Evolutionary conservation across 1,140 invertebrate species (phyloP).

Genomic region (Euwallacea fornicatus): DNA sequence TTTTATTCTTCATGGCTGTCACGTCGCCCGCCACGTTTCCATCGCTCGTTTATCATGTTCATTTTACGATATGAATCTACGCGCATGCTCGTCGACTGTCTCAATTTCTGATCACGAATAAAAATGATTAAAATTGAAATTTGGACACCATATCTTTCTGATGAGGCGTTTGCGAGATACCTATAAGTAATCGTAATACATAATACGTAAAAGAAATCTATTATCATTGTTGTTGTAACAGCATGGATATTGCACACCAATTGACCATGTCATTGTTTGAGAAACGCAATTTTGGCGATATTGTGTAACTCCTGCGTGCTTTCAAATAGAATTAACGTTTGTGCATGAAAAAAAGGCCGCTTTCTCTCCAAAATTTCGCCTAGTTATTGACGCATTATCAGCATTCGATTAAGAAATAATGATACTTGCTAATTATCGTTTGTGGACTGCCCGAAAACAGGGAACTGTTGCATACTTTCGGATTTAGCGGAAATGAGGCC

Average conservation of each 20-base stretch:
- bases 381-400: neutral
- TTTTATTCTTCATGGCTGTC: too few species aligned
- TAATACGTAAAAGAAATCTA: neutral
- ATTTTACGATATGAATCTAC: too few species aligned
- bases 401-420: neutral
- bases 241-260: neutral
- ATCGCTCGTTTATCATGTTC: too few species aligned
- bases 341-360: neutral
- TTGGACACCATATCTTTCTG: too few species aligned
- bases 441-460: neutral
- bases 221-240: neutral
- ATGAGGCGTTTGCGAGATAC: too few species aligned
- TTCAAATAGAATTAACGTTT: constrained; percentile 2
- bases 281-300: neutral
- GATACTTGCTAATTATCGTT: neutral
- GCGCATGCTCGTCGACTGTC: too few species aligned
- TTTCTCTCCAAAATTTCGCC: neutral
- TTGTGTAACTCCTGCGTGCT: neutral
- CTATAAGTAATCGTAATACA: too few species aligned
- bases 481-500: neutral
- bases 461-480: neutral
- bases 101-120: too few species aligned
- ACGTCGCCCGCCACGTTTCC: too few species aligned
- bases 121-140: too few species aligned
- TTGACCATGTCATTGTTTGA: neutral